Evolutionary conservation across 2,113 vertebrate species (phyloP), one percentile per base, ranked within the genome.

Genomic region (Asarcornis scutulata): DNA sequence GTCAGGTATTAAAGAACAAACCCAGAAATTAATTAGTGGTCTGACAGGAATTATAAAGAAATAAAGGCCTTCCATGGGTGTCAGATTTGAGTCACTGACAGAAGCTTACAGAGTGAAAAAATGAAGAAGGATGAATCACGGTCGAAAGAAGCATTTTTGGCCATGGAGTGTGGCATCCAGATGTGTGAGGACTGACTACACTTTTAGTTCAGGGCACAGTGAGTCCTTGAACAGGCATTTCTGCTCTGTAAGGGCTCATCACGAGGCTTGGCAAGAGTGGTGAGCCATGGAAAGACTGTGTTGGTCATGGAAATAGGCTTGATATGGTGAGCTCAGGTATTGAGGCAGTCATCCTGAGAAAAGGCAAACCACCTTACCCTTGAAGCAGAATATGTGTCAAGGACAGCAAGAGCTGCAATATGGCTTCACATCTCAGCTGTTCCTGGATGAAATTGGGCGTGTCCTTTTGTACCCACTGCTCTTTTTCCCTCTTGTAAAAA

Each of bases 21-120:
- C 67, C 53, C 56, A 83, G 27, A 75, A 97, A 96, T 95, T 95
- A 93, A 95, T 96, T 93, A 95, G 90, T 93, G 91, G 91, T 86
- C 48, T 96, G 80, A 93, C 64, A 81, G 42, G 48, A 88, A 95
- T 96, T 93, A 82, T 50, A 80, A 95, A 85, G 92, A 95, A 95
- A 93, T 83, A 88, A 93, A 86, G 44, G 34, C 59, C 88, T 93
- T 89, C 80, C 63, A 84, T 63, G 76, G 62, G 77, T 78, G 83
- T 93, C 88, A 91, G 63, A 64, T 89, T 91, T 96, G 81, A 96
- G 72, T 91, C 79, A 93, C 64, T 90, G 79, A 82, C 79, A 77
- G 83, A 96, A 91, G 68, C 72, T 94, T 76, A 80, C 17, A 60
- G 84, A 91, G 40, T 83, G 66, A 96, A 96, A 89, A 87, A 89